Evolutionary conservation across 2,888 invertebrate genomes (phyloP).

Genomic region (Lymantria dispar): DNA sequence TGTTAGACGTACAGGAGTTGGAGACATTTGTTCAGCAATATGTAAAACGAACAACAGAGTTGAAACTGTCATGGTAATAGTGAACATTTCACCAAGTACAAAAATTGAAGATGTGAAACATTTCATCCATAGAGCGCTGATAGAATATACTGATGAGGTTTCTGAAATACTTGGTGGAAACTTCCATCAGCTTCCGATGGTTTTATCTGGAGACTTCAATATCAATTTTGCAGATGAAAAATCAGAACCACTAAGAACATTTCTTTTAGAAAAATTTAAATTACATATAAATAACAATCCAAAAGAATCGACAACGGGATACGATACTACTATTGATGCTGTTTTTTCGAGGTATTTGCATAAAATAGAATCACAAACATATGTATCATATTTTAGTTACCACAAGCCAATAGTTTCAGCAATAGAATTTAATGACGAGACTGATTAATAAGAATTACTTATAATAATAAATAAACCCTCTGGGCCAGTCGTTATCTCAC

Average conservation of each 20-base stretch:
- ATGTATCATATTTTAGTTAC: too few species aligned
- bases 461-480: too few species aligned
- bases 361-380: background rate
- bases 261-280: conserved; percentile 19
- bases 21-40: background rate
- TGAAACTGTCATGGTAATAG: background rate
- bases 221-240: background rate
- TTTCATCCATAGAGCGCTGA: too few species aligned
- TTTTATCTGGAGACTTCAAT: background rate
- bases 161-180: background rate
- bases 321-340: conserved; percentile 20
- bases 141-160: background rate
- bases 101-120: too few species aligned
- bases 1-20: background rate
- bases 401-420: conserved; percentile 5
- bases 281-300: conserved; percentile 17
- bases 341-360: conserved; percentile 4
- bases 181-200: background rate
- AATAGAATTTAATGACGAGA: background rate
- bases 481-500: too few species aligned
- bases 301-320: conserved; percentile 20
- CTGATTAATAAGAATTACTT: too few species aligned
- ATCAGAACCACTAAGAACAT: conserved; percentile 14
- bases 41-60: background rate
- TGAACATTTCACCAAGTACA: background rate